Evolutionary conservation across 1,140 invertebrate species (phyloP), one percentile per base, ranked within the genome.

Genomic region (Yoshiicerus persimilis): DNA sequence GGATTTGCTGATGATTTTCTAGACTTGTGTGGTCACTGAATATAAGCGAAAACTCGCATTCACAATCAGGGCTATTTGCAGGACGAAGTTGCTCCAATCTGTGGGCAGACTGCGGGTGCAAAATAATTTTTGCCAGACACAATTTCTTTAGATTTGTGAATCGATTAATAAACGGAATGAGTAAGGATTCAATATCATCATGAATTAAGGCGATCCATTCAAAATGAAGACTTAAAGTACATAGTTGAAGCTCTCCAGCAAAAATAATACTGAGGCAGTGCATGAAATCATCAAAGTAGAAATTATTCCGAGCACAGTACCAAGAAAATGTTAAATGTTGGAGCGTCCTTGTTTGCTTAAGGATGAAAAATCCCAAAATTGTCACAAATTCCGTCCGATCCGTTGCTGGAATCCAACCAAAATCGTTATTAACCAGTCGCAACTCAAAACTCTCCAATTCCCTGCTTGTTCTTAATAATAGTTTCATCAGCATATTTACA

Each of bases 181-280:
- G 36, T 4, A 47, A 25, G 23, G 5, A 5, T 23, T 88, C 86
- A 64, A 90, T 75, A 25, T 84, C 85, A 47, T 80, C 47, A 13
- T 88, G 83, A 36, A 64, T 41, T 9, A 90, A 36, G 39, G 84
- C 86, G 30, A 90, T 87, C 87, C 86, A 90, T 32, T 90, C 86
- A 27, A 90, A 88, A 25, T 87, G 56, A n/a, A 90, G 62, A 30
- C 83, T 36, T 20, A 90, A 30, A n/a, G 87, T 36, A 20, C 87
- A 87, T n/a, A 90, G 4, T 23, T 38, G 23, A 13, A 88, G 23
- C 9, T 85, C 47, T 8, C 38, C 41, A 2, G 27, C 47, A 25
- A 64, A 85, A 11, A 70, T 25, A 30, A 70, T 70, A 25, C 16
- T 80, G 56, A 23, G 64, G 20, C 25, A 89, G 20, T 16, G 38